Percentiles rank a stretch among this genome's conserved stretches.
Conservation (phyloP, 2,113 vertebrate species). For the Leucopsar rothschildi region DNA sequence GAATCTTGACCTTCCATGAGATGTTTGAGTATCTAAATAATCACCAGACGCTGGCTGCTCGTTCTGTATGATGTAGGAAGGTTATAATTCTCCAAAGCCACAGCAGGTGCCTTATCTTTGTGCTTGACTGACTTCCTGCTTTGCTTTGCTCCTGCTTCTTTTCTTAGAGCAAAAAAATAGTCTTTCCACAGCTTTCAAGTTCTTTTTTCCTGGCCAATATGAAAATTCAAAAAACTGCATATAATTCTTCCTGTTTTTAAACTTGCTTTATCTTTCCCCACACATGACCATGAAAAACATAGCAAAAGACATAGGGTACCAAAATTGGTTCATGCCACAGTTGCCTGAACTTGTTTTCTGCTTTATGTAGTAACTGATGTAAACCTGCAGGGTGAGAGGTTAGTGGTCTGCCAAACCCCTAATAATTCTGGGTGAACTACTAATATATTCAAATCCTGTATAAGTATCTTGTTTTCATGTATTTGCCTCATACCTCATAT, state of each 20-base stretch:
- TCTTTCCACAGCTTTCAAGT: background rate
- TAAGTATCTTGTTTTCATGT: background rate
- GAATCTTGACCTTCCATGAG: background rate
- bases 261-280: background rate
- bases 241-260: background rate
- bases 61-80: background rate
- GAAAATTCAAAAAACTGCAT: background rate
- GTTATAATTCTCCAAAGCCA: background rate
- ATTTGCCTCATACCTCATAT: background rate
- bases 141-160: background rate
- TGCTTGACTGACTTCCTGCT: background rate
- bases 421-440: background rate
- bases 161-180: background rate
- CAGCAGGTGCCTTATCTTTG: background rate
- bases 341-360: background rate
- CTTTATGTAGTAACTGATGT: background rate
- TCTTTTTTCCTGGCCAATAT: background rate
- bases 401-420: background rate
- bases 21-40: background rate
- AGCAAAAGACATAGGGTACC: background rate
- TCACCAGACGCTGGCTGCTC: fast-evolving
- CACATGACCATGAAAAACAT: background rate
- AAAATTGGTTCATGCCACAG: background rate
- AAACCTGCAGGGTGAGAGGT: background rate
- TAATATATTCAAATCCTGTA: background rate